Base-by-base conservation (phyloP, 1,140 invertebrate species). In the Leucophenga varia region DNA sequence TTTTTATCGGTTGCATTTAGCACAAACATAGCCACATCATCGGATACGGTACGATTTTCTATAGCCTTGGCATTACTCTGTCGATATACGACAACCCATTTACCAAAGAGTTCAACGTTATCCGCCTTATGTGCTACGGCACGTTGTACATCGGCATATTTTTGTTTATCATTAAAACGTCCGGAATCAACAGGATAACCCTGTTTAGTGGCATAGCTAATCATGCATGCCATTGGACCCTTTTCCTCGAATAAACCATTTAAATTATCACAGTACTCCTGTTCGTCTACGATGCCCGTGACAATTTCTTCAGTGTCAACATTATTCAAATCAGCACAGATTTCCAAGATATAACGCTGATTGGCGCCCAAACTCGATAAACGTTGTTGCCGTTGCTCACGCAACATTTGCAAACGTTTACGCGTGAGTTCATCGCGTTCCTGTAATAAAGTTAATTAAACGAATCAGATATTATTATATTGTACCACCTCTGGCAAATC, bases 231-330 rank as follows among this genome's bases (percentile, higher is more conserved):
- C 52, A 61, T 63, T 37, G 64, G 64, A 2, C 81, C 81, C 16
- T 68, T 74, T 45, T 77, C 72, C 2, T 65, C 54, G 14, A 82
- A 77, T 36, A 86, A 78, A 41, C 55, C 78, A 30, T 80, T 79
- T 25, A 88, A 64, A 25, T 80, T 61, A 19, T 83, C 75, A 3
- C 86, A 72, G 58, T 85, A 81, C 44, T 78, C 58, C 31, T 81
- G 79, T 36, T 78, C 79, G 64, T 88, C 86, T 20, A 79, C 77
- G 10, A 86, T 77, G 22, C 84, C 84, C 49, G 86, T 84, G 60
- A 86, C 75, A 1, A 88, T 73, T 47, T 81, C 78, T 22, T 81
- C 79, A 14, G 73, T 53, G 3, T 82, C 76, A 32, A 79, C 70
- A 53, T 82, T 79, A 36, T 83, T 71, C 40, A 85, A 73, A 14